A percentile compares a stretch with the other conserved stretches of the same genome.
These are phyloP conservation scores for Crocuta crocuta DNA, from an alignment of 2,113 vertebrate species.

Conservation along the genomic window DNA sequence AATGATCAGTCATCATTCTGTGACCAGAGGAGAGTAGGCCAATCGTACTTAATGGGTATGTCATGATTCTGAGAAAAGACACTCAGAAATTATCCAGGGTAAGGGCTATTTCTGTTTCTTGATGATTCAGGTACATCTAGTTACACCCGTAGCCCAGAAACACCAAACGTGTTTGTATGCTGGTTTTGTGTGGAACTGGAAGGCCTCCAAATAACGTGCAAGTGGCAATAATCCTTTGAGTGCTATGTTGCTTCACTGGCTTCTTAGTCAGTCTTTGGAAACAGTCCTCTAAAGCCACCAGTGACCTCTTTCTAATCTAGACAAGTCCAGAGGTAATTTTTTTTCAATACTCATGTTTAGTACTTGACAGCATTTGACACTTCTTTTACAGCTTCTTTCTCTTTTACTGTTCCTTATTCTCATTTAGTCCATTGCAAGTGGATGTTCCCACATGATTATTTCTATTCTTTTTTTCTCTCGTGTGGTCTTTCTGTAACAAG, in stretches of 20 bases:
- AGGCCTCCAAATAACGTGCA: neutral
- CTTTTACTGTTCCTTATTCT: neutral
- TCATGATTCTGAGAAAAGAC: neutral
- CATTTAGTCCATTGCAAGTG: neutral
- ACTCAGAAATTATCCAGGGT: neutral
- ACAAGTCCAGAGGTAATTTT: neutral
- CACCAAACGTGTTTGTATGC: neutral
- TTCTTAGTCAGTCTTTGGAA: conserved; percentile 57
- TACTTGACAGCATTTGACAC: neutral
- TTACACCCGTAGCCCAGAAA: conserved; percentile 39
- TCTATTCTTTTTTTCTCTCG: neutral
- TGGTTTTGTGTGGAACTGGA: neutral
- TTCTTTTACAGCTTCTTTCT: neutral
- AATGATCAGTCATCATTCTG: neutral
- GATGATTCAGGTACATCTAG: conserved; percentile 20
- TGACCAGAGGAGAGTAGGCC: neutral
- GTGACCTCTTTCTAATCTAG: conserved; percentile 42
- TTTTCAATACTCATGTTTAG: neutral
- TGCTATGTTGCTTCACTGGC: neutral
- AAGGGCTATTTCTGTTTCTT: conserved; percentile 10
- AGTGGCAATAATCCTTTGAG: conserved; percentile 23
- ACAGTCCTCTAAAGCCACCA: neutral
- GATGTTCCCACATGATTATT: neutral
- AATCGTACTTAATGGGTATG: neutral
- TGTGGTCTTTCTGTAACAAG: conserved; percentile 19